Conservation (phyloP, 2,113 vertebrate species). For the Vidua macroura region DNA sequence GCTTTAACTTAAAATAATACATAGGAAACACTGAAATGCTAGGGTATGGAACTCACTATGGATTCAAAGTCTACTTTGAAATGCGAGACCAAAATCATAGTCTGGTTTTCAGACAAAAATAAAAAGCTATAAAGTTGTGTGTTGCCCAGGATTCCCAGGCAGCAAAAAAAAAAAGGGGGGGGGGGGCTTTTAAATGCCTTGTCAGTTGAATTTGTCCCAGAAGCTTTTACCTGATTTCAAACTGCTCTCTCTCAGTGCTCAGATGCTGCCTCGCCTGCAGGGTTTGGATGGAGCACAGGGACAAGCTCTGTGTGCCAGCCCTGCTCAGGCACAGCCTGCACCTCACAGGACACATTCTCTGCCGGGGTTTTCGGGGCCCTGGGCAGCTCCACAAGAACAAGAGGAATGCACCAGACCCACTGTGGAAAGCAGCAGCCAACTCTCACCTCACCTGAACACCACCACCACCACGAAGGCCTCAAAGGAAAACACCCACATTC, state of each 20-base stretch:
- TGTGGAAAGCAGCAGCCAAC: constrained; percentile 37
- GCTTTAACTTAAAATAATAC: constrained; percentile 84
- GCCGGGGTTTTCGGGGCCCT: constrained; percentile 9
- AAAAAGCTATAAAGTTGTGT: constrained; percentile 65
- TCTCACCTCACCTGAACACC: constrained; percentile 21
- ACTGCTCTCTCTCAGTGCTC: constrained; percentile 30
- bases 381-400: not conserved
- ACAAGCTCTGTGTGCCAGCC: not conserved
- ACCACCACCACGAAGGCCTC: not conserved
- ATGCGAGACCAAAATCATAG: constrained; percentile 82
- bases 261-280: not conserved
- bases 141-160: constrained; percentile 65
- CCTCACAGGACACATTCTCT: constrained; percentile 52
- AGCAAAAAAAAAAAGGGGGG: constrained; percentile 48
- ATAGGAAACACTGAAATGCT: constrained; percentile 85
- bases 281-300: not conserved
- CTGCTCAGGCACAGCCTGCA: not conserved
- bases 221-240: constrained; percentile 63
- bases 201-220: constrained; percentile 70
- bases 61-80: constrained; percentile 75
- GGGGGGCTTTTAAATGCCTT: constrained; percentile 61
- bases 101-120: constrained; percentile 77
- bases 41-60: constrained; percentile 77
- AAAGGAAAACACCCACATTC: constrained; percentile 10
- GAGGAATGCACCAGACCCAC: not conserved